Conservation (phyloP, 2,113 vertebrate species). For the Mustelus asterias region DNA sequence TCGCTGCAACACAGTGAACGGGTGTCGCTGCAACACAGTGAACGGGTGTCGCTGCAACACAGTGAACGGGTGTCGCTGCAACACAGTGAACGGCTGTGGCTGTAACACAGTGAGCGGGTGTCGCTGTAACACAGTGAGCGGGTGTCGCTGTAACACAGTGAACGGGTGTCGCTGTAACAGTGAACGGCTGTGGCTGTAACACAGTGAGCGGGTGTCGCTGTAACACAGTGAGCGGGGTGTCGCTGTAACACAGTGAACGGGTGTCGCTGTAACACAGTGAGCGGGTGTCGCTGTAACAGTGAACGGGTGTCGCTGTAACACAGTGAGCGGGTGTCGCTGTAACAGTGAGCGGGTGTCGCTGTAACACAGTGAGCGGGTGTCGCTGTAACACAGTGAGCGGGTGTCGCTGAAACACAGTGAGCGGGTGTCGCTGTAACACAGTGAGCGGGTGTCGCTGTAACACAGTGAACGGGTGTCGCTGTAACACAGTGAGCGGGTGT, state of each 20-base stretch:
- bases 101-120: not conserved
- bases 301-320: too few species aligned
- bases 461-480: not conserved
- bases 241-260: not conserved
- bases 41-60: not conserved
- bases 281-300: not conserved
- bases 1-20: too few species aligned
- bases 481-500: not conserved
- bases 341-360: not conserved
- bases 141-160: not conserved
- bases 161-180: not conserved
- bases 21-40: not conserved
- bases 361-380: not conserved
- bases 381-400: not conserved
- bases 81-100: not conserved
- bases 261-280: not conserved
- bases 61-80: too few species aligned
- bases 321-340: not conserved
- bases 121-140: not conserved
- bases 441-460: too few species aligned
- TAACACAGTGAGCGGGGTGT: not conserved
- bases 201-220: too few species aligned
- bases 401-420: not conserved
- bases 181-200: too few species aligned
- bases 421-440: not conserved